These are phyloP conservation scores for Poeciliopsis infans DNA, from an alignment of 2,797 vertebrate genomes.

Conservation along the genomic window DNA sequence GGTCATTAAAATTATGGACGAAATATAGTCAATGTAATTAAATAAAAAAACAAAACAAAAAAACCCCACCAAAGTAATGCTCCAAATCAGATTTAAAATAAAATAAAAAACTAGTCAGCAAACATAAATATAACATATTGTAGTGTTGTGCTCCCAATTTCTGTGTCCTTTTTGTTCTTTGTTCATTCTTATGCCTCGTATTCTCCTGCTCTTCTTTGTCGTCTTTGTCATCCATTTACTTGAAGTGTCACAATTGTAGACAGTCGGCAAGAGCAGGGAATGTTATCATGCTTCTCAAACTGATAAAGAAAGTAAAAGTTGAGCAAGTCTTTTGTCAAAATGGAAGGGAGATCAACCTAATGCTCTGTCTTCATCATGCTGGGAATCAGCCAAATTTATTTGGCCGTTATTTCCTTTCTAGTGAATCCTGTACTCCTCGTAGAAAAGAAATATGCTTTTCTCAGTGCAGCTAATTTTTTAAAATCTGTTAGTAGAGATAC, in stretches of 20 bases:
- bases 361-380: neutral
- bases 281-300: neutral
- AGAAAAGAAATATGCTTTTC: neutral
- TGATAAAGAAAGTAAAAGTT: neutral
- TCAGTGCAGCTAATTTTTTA: neutral
- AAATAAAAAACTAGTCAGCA: neutral
- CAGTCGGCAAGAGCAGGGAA: neutral
- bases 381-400: neutral
- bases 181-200: neutral
- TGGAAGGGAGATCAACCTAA: neutral
- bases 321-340: neutral
- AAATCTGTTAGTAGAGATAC: neutral
- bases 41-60: neutral
- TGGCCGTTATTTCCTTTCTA: too few species aligned
- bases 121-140: neutral
- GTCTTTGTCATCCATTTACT: neutral
- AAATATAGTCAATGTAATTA: slow-evolving; percentile 22
- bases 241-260: neutral
- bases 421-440: neutral
- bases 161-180: neutral
- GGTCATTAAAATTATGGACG: slow-evolving; percentile 24
- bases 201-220: neutral
- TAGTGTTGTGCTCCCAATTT: neutral
- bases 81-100: neutral
- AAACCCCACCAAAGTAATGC: slow-evolving; percentile 3